phyloP scores from a whole-genome alignment of 1,140 invertebrate species.

The Galleria mellonella region DNA sequence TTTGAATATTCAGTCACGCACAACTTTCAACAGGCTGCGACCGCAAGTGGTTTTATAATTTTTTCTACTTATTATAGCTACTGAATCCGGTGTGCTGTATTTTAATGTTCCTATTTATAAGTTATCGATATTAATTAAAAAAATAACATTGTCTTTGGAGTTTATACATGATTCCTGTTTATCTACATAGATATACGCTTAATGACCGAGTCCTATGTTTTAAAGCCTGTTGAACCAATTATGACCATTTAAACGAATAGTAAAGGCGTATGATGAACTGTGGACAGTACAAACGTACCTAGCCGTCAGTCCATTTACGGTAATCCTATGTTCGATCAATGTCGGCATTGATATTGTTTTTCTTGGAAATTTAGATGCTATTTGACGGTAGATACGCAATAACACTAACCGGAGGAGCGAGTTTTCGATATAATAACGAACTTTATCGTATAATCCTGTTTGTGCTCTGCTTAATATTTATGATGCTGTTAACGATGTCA shows the following conservation, averaged over 20 bases:
- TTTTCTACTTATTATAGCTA: slow-evolving; percentile 25
- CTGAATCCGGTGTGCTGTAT: slow-evolving; percentile 9
- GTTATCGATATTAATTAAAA: too few relatives aligned
- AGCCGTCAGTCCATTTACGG: slow-evolving; percentile 60
- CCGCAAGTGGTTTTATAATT: slow-evolving; percentile 16
- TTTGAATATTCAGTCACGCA: slow-evolving; percentile 64
- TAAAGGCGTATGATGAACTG: slow-evolving; percentile 43
- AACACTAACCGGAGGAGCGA: slow-evolving; percentile 8
- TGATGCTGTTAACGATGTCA: slow-evolving; percentile 12
- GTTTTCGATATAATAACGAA: slow-evolving; percentile 17
- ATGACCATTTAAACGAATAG: slow-evolving; percentile 63
- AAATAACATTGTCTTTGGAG: too few relatives aligned
- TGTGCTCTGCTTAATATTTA: slow-evolving; percentile 20
- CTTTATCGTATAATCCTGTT: slow-evolving; percentile 14
- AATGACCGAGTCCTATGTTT: slow-evolving; percentile 50
- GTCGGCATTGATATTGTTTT: slow-evolving; percentile 55
- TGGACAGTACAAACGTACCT: slow-evolving; percentile 19
- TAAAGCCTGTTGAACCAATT: slow-evolving; percentile 54
- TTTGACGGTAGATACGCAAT: slow-evolving; percentile 32
- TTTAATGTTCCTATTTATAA: not conserved
- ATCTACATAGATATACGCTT: slow-evolving; percentile 12
- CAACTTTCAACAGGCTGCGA: slow-evolving; percentile 34
- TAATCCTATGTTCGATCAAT: slow-evolving; percentile 53
- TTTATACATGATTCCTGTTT: too few relatives aligned
- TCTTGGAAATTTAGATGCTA: slow-evolving; percentile 49